Conservation (phyloP, 1,140 invertebrate species). For the Portunus trituberculatus region DNA sequence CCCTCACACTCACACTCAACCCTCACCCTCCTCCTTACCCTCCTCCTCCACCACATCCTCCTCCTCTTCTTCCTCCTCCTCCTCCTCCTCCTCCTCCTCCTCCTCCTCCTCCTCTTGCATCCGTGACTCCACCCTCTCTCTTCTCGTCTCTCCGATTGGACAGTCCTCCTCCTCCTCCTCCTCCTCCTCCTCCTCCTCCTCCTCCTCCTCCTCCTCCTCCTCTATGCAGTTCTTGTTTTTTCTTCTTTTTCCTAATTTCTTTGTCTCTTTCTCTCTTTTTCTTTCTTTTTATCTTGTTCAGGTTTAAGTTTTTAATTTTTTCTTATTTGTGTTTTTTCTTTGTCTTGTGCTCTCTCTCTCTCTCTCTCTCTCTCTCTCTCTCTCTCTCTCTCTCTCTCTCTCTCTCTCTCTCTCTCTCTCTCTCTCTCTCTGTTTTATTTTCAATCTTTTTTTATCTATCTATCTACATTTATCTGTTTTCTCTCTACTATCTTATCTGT, state of each 20-base stretch:
- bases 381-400: no score
- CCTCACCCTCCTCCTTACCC: no score
- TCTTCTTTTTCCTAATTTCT: not conserved
- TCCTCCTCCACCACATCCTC: no score
- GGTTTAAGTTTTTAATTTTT: not conserved
- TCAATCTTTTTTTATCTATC: not conserved
- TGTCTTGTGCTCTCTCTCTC: not conserved
- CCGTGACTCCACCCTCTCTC: not conserved
- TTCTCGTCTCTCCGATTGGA: not conserved
- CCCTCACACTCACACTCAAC: no score
- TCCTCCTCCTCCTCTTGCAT: conserved; percentile 30
- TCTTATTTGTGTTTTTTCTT: not conserved
- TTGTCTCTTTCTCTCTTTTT: not conserved
- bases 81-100: not conserved
- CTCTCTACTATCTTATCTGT: not conserved
- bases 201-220: conserved; percentile 17
- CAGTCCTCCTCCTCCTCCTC: conserved; percentile 33
- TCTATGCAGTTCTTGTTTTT: not conserved
- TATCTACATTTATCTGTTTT: not conserved
- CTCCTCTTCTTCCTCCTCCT: not conserved
- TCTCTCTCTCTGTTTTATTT: not conserved
- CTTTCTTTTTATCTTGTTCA: not conserved
- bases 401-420: no score
- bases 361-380: no score
- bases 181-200: not conserved